These are phyloP conservation scores for Trachemys scripta DNA, from an alignment of 2,113 vertebrate genomes.

Conservation along the genomic window DNA sequence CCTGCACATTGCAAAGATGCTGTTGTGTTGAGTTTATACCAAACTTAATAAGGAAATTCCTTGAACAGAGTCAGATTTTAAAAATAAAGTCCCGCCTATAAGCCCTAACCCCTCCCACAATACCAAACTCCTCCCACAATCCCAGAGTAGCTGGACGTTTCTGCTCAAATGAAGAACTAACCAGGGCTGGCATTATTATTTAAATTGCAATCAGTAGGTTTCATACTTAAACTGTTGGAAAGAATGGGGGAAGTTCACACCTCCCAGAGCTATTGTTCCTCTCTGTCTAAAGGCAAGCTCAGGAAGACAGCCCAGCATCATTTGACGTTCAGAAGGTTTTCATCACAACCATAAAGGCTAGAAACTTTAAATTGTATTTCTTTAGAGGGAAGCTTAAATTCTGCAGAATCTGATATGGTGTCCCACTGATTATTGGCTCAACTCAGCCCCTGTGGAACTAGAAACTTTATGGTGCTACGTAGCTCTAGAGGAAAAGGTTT, in stretches of 20 bases:
- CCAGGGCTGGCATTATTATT: background rate
- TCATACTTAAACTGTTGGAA: slow-evolving; percentile 8
- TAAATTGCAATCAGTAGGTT: background rate
- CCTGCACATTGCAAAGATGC: background rate
- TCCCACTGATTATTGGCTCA: slow-evolving; percentile 35
- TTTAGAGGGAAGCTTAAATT: slow-evolving; percentile 21
- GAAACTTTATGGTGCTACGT: slow-evolving; percentile 10
- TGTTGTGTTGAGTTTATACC: background rate
- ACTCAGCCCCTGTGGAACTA: background rate
- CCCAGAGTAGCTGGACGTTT: slow-evolving; percentile 4
- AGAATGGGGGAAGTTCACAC: background rate
- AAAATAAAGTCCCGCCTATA: background rate
- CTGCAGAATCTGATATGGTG: slow-evolving; percentile 6
- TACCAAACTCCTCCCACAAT: background rate
- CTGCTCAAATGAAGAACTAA: background rate
- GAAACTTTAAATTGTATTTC: background rate
- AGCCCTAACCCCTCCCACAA: background rate
- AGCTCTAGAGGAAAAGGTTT: slow-evolving; percentile 35
- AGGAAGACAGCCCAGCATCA: slow-evolving; percentile 10
- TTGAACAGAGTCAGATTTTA: background rate
- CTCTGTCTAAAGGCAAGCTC: background rate
- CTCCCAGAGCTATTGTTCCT: background rate
- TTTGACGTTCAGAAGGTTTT: slow-evolving; percentile 4
- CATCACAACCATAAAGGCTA: background rate
- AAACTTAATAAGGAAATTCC: background rate